Conservation (phyloP, 2,888 invertebrate species). For the Gonocerus acuteangulatus region DNA sequence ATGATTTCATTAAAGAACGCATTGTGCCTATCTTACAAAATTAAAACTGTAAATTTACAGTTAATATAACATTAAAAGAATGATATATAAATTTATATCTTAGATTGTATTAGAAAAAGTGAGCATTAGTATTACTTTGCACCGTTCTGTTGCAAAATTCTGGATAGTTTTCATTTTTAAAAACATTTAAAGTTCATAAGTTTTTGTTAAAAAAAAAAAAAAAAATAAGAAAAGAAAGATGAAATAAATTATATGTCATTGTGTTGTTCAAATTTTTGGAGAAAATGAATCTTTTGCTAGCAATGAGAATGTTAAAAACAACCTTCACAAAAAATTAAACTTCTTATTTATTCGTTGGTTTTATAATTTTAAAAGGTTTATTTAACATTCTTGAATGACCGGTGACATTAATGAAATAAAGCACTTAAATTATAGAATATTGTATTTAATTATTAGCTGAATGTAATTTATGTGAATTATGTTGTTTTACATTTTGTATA, state of each 20-base stretch:
- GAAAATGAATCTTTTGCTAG: constrained; percentile 9
- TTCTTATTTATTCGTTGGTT: background rate
- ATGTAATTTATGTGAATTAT: constrained; percentile 23
- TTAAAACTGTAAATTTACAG: constrained; percentile 12
- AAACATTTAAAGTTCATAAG: too few relatives aligned
- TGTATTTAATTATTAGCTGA: constrained; percentile 11
- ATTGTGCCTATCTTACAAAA: constrained; percentile 25
- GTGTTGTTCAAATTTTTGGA: constrained; percentile 14
- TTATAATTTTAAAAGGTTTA: constrained; percentile 1
- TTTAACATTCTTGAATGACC: constrained; percentile 21
- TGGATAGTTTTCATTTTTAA: constrained; percentile 9
- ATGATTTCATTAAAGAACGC: constrained; percentile 3
- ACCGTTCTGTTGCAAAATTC: background rate
- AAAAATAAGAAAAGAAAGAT: constrained; percentile 7
- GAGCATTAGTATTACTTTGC: constrained; percentile 6
- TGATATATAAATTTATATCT: constrained; percentile 15
- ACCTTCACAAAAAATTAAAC: background rate
- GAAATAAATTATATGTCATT: constrained; percentile 9
- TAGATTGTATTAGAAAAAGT: constrained; percentile 15
- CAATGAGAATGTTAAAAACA: background rate
- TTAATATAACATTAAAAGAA: background rate
- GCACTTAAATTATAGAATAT: constrained; percentile 18
- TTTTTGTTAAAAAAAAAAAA: too few relatives aligned
- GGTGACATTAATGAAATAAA: constrained; percentile 18
- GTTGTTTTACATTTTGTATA: constrained; percentile 31